Conservation (phyloP, 2,797 vertebrate species). For the Peromyscus aztecus region DNA sequence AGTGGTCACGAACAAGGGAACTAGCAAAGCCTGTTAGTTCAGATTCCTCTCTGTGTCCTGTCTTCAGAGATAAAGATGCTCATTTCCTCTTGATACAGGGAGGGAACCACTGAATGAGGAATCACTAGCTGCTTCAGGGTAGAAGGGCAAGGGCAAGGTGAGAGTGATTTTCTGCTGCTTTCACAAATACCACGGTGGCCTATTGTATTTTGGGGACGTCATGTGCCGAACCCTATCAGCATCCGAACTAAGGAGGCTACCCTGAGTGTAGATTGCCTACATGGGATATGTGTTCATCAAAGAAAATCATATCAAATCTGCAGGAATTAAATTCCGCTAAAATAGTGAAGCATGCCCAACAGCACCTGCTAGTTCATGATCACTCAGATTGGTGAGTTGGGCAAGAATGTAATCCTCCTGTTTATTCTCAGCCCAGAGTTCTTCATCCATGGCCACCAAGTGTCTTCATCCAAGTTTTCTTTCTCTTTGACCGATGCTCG, state of each 20-base stretch:
- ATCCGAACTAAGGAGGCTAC: not conserved
- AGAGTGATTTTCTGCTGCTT: not conserved
- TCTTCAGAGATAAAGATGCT: not conserved
- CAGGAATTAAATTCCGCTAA: not conserved
- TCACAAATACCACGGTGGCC: not conserved
- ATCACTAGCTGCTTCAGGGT: not conserved
- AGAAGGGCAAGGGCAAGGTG: not conserved
- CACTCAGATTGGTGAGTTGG: not conserved
- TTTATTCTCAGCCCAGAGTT: not conserved
- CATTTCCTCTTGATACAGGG: not conserved
- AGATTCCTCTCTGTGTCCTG: not conserved
- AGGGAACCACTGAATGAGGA: not conserved
- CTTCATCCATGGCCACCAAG: not conserved
- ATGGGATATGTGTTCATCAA: not conserved
- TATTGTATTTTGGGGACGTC: not conserved
- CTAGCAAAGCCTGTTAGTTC: not conserved
- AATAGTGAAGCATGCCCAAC: not conserved
- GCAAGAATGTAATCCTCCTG: not conserved
- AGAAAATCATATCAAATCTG: not conserved
- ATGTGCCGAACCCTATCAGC: not conserved
- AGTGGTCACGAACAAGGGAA: not conserved
- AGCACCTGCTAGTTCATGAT: not conserved
- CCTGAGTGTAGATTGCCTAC: not conserved
- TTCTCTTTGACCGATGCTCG: not conserved
- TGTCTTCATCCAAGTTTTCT: not conserved